phyloP scores from a whole-genome alignment of 1,140 invertebrate species.

The Meloidogyne hapla region DNA sequence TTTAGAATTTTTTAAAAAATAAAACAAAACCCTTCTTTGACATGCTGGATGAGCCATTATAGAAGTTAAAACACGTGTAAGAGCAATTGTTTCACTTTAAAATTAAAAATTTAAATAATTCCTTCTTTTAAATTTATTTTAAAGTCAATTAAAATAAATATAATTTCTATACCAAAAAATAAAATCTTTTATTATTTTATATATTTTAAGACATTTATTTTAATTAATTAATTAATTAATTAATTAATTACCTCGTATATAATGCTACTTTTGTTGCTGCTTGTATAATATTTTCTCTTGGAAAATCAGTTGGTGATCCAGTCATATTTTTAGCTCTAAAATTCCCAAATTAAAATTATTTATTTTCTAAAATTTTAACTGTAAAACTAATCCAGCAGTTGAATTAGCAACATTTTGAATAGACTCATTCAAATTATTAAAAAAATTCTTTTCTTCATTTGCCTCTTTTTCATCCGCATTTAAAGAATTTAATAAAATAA shows the following conservation, averaged over 20 bases:
- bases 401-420: conserved; percentile 32
- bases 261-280: conserved; percentile 32
- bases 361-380: conserved; percentile 8
- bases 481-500: conserved; percentile 27
- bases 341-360: neutral
- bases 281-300: conserved; percentile 23
- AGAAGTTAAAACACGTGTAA: conserved; percentile 27
- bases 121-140: too few relatives aligned
- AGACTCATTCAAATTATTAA: conserved; percentile 17
- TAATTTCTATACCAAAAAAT: too few relatives aligned
- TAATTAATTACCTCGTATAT: conserved; percentile 23
- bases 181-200: too few relatives aligned
- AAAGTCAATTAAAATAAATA: too few relatives aligned
- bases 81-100: conserved; percentile 31
- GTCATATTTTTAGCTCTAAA: conserved; percentile 32
- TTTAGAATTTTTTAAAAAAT: neutral
- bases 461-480: conserved; percentile 10
- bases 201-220: too few relatives aligned
- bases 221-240: too few relatives aligned
- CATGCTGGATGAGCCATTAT: conserved; percentile 33
- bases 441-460: conserved; percentile 24
- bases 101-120: neutral
- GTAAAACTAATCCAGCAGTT: conserved; percentile 32
- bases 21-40: conserved; percentile 22
- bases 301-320: neutral